Conservation (phyloP, 1,140 invertebrate species). For the Thereuonema tuberculata region DNA sequence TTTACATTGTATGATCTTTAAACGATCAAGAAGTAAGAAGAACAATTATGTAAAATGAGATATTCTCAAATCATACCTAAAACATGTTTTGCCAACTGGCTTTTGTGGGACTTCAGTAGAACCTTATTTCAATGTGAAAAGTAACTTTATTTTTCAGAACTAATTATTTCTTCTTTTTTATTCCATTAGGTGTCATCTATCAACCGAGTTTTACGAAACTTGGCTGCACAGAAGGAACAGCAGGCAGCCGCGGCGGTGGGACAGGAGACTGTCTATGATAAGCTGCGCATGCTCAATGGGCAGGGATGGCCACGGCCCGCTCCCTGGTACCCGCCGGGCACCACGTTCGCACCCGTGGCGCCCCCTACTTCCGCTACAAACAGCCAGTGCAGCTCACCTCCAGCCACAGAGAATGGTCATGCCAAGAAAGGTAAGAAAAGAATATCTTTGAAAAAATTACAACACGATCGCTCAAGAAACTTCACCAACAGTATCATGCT, state of each 20-base stretch:
- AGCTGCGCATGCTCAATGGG: conserved; percentile 65
- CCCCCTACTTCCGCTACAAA: conserved; percentile 1
- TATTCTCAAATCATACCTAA: too few species aligned
- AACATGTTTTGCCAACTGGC: too few species aligned
- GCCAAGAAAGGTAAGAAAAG: conserved; percentile 17
- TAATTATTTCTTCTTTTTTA: conserved; percentile 1
- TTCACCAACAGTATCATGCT: too few species aligned
- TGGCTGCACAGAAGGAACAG: conserved; percentile 75
- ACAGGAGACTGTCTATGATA: conserved; percentile 60
- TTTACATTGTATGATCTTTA: too few species aligned
- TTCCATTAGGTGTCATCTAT: conserved; percentile 83
- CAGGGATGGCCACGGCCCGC: conserved; percentile 44
- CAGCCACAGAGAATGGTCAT: conserved; percentile 6
- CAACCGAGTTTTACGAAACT: conserved; percentile 87
- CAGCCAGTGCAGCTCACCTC: background rate
- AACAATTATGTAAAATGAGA: too few species aligned
- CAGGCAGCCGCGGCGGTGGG: conserved; percentile 10
- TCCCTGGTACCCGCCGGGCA: conserved; percentile 36
- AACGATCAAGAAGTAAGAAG: too few species aligned
- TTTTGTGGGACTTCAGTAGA: too few species aligned
- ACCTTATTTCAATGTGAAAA: too few species aligned
- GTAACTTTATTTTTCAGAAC: background rate
- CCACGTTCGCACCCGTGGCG: conserved; percentile 4
- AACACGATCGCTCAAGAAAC: too few species aligned
- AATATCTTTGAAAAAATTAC: too few species aligned